Conservation (phyloP, 2,888 invertebrate genomes). For the Agrilus mali region DNA sequence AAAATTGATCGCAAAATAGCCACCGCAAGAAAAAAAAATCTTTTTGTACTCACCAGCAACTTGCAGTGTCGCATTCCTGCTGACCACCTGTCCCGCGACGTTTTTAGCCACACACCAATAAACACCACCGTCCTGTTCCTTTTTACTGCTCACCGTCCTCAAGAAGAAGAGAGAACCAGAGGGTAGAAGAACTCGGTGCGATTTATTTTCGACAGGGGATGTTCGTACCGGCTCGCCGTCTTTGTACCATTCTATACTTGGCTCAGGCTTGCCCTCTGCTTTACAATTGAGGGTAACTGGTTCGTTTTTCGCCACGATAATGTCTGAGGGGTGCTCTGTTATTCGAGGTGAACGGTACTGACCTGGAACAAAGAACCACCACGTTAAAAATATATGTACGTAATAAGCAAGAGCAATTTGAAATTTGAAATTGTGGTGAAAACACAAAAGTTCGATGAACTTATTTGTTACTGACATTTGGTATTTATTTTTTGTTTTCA, state of each 20-base stretch:
- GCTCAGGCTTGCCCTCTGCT: constrained; percentile 89
- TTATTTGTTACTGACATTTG: too few relatives aligned
- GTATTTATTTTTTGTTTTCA: too few relatives aligned
- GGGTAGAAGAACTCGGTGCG: constrained; percentile 80
- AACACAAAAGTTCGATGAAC: too few relatives aligned
- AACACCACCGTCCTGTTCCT: constrained; percentile 85
- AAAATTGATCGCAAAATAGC: too few relatives aligned
- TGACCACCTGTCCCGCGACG: constrained; percentile 74
- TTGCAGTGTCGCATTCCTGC: constrained; percentile 87
- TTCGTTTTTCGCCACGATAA: constrained; percentile 89
- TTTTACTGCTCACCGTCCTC: constrained; percentile 86
- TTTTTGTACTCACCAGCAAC: constrained; percentile 65
- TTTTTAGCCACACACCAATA: constrained; percentile 96
- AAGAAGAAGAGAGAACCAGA: constrained; percentile 90
- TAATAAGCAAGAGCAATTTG: too few relatives aligned
- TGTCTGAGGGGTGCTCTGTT: constrained; percentile 93
- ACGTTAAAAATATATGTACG: too few relatives aligned
- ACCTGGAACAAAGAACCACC: constrained; percentile 39
- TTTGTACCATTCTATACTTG: constrained; percentile 87
- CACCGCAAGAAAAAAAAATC: too few relatives aligned
- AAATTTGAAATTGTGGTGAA: too few relatives aligned
- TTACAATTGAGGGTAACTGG: constrained; percentile 95
- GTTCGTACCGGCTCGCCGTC: constrained; percentile 75
- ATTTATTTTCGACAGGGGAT: constrained; percentile 59
- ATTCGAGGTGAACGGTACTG: constrained; percentile 86